Evolutionary conservation across 2,113 vertebrate species (phyloP).

Genomic region (Numenius arquata): DNA sequence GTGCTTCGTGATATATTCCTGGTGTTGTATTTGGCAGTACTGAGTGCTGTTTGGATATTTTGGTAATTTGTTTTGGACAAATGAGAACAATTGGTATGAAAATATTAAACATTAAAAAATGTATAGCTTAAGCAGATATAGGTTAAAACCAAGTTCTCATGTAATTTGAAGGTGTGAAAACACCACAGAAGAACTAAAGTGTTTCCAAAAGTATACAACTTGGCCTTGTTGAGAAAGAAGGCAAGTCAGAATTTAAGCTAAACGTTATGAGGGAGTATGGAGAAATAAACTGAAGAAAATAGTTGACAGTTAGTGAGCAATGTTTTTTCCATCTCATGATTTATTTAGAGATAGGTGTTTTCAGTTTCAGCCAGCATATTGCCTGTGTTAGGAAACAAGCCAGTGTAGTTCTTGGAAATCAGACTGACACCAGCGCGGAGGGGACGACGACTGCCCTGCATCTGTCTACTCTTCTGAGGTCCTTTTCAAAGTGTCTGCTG

Average conservation of each 20-base stretch:
- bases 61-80: background rate
- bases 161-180: background rate
- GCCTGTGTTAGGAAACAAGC: background rate
- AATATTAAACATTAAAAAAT: background rate
- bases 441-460: rapidly evolving
- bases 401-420: background rate
- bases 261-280: background rate
- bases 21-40: background rate
- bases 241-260: background rate
- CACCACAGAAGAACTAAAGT: background rate
- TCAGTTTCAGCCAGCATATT: background rate
- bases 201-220: background rate
- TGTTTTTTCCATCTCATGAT: background rate
- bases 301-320: background rate
- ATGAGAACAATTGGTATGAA: background rate
- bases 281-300: background rate
- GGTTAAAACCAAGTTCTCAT: background rate
- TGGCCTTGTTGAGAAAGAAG: background rate
- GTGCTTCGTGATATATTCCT: background rate
- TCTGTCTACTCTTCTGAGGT: background rate
- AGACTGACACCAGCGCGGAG: background rate
- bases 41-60: background rate
- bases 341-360: background rate
- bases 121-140: background rate
- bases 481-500: background rate